Percentiles rank a stretch among this genome's conserved stretches.
Evolutionary conservation across 2,113 vertebrate genomes (phyloP).

Genomic region (Coracopsis vasa): DNA sequence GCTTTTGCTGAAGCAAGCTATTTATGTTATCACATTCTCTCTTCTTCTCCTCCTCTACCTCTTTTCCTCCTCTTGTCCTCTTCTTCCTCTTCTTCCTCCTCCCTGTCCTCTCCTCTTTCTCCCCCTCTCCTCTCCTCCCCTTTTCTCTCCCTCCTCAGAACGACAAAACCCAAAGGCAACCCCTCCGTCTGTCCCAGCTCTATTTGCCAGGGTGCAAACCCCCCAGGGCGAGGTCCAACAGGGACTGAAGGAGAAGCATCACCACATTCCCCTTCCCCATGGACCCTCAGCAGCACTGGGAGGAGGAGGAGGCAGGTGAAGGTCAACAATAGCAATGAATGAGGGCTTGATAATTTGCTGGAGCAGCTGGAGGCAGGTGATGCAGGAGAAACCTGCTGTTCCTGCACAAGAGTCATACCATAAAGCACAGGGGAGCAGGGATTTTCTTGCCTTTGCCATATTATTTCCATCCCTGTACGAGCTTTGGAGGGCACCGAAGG

Average conservation of each 20-base stretch:
- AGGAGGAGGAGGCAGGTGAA: neutral
- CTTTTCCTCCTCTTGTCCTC: neutral
- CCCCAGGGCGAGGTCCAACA: too few species aligned
- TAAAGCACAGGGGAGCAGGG: too few species aligned
- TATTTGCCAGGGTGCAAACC: neutral
- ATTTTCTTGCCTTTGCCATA: neutral
- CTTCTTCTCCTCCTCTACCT: neutral
- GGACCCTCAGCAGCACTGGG: neutral
- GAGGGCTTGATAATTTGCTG: accelerated
- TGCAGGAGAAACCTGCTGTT: neutral
- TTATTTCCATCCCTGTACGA: neutral
- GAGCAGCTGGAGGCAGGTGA: neutral
- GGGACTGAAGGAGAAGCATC: neutral
- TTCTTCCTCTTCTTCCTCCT: too few species aligned
- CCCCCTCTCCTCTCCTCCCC: too few species aligned
- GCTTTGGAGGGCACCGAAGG: neutral
- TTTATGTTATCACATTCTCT: too few species aligned
- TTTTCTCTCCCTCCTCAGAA: too few species aligned
- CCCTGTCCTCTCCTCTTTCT: neutral
- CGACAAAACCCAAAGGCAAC: too few species aligned
- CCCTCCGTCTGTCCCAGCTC: neutral
- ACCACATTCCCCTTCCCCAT: neutral
- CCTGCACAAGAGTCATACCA: accelerated
- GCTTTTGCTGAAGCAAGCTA: too few species aligned
- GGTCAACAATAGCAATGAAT: neutral